Evolutionary conservation across 2,797 vertebrate species (phyloP).

Genomic region (Clangula hyemalis): DNA sequence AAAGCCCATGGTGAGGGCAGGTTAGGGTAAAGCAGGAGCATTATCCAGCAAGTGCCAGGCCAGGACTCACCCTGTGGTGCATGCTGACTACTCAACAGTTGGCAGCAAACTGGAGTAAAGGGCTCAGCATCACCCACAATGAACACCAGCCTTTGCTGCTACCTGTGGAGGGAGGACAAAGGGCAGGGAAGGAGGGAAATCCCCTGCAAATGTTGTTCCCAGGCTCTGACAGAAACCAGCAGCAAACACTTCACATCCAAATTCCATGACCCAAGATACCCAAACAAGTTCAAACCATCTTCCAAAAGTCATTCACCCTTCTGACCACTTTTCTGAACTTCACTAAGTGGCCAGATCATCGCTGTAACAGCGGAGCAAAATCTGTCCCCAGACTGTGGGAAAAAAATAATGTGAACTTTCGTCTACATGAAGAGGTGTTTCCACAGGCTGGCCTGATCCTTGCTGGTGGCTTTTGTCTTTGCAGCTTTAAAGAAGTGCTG

Average conservation of each 20-base stretch:
- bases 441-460: not conserved
- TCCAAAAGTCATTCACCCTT: not conserved
- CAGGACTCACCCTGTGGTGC: not conserved
- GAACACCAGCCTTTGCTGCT: not conserved
- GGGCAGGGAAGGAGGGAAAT: not conserved
- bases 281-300: not conserved
- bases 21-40: not conserved
- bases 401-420: not conserved
- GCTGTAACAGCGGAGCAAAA: not conserved
- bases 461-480: not conserved
- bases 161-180: not conserved
- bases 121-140: not conserved
- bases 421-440: not conserved
- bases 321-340: not conserved
- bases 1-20: not conserved
- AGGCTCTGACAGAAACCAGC: conserved; percentile 7
- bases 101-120: not conserved
- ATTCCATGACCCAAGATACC: not conserved
- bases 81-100: not conserved
- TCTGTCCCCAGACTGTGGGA: not conserved
- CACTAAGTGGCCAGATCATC: not conserved
- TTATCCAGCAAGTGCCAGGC: not conserved
- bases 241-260: not conserved
- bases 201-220: not conserved
- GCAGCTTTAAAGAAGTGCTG: not conserved